Conservation (phyloP, 1,140 invertebrate genomes). For the Leptonema lineaticorne region DNA sequence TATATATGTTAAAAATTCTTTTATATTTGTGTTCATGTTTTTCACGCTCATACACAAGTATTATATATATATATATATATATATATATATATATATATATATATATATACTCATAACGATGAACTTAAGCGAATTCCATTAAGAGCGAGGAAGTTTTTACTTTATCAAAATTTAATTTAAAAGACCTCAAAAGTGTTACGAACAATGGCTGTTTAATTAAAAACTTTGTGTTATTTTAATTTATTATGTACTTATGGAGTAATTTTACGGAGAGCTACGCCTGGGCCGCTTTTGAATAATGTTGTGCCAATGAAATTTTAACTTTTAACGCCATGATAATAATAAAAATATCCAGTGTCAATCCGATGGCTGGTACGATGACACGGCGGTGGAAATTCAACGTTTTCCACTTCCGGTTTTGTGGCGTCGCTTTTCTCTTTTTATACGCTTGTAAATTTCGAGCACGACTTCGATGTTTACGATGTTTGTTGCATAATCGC, state of each 20-base stretch:
- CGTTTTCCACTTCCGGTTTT: background rate
- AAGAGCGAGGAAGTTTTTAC: conserved; percentile 28
- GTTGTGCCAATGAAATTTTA: conserved; percentile 27
- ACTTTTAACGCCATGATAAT: conserved; percentile 21
- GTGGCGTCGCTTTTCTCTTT: background rate
- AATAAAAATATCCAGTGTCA: conserved; percentile 28
- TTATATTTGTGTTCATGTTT: too few species aligned
- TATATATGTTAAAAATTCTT: too few species aligned
- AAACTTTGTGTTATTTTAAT: conserved; percentile 41
- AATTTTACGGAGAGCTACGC: conserved; percentile 32
- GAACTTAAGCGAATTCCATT: conserved; percentile 22
- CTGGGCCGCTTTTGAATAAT: conserved; percentile 8
- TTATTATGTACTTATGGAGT: conserved; percentile 36
- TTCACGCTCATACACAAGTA: background rate
- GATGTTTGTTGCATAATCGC: background rate
- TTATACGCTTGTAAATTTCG: background rate
- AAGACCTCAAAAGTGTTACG: conserved; percentile 35
- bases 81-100: background rate
- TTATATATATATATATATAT: background rate
- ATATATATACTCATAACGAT: background rate
- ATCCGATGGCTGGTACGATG: too few species aligned
- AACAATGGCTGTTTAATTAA: conserved; percentile 39
- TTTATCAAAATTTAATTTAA: conserved; percentile 38
- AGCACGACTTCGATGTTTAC: background rate
- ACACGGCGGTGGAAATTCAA: too few species aligned